These are phyloP conservation scores for Watsonalla cultraria DNA, from an alignment of 2,888 invertebrate species.

Conservation along the genomic window DNA sequence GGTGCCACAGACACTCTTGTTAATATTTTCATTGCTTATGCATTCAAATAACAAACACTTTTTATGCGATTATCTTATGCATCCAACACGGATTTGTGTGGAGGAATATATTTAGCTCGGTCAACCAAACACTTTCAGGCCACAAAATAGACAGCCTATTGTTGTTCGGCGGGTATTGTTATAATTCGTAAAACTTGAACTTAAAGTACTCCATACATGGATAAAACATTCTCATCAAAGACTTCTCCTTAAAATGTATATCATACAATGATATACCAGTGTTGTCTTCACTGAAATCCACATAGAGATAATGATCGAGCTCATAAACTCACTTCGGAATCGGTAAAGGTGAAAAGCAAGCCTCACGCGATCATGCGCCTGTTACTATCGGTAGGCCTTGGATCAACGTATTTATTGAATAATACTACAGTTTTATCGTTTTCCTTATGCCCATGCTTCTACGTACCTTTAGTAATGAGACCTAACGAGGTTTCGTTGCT, in stretches of 20 bases:
- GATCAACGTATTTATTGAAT: background rate
- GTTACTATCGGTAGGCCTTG: background rate
- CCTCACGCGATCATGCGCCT: slow-evolving; percentile 38
- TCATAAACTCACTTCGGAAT: slow-evolving; percentile 45
- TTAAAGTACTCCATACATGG: too few relatives aligned
- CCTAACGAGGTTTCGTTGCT: background rate
- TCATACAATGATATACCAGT: slow-evolving; percentile 16
- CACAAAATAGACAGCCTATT: background rate
- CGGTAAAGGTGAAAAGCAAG: slow-evolving; percentile 42
- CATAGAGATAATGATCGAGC: slow-evolving; percentile 43
- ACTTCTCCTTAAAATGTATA: background rate
- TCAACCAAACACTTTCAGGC: background rate
- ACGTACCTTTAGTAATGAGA: background rate
- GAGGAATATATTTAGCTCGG: background rate
- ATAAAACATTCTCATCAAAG: too few relatives aligned
- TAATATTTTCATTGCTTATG: background rate
- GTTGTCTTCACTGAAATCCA: slow-evolving; percentile 33
- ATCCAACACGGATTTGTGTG: background rate
- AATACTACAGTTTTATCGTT: background rate
- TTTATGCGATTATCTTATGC: background rate
- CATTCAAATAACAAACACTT: background rate
- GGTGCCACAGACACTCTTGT: slow-evolving; percentile 13
- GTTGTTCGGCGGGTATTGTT: too few relatives aligned
- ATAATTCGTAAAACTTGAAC: too few relatives aligned
- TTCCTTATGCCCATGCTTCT: slow-evolving; percentile 4